phyloP scores from a whole-genome alignment of 1,140 invertebrate genomes.

The Scaptomyza graminum region DNA sequence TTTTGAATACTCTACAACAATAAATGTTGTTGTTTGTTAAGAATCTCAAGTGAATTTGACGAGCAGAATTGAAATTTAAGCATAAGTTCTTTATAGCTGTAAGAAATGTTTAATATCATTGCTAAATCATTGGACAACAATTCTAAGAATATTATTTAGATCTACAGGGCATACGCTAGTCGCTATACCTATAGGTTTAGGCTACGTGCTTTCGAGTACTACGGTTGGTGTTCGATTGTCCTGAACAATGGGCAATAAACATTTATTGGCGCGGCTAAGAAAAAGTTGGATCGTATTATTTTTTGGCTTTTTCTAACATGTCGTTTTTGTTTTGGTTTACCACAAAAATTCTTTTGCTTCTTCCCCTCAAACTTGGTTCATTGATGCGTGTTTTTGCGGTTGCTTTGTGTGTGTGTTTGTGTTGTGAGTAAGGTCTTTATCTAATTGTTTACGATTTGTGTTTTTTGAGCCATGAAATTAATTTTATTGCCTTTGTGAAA shows the following conservation, averaged over 20 bases:
- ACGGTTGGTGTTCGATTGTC: conserved; percentile 17
- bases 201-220: not conserved
- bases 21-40: too few relatives aligned
- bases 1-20: not conserved
- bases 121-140: too few relatives aligned
- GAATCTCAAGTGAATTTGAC: too few relatives aligned
- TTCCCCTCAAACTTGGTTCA: not conserved
- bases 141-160: not conserved
- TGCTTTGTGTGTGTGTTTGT: not conserved
- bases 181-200: too few relatives aligned
- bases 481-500: conserved; percentile 50
- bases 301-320: conserved; percentile 17
- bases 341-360: conserved; percentile 10
- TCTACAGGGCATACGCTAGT: not conserved
- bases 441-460: conserved; percentile 73
- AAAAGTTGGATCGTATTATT: conserved; percentile 16
- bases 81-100: too few relatives aligned
- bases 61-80: too few relatives aligned
- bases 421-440: conserved; percentile 7
- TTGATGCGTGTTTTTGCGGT: not conserved
- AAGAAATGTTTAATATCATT: too few relatives aligned
- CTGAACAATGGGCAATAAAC: conserved; percentile 16
- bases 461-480: conserved; percentile 76
- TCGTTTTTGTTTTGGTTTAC: conserved; percentile 21
- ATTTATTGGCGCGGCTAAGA: conserved; percentile 22